phyloP scores from a whole-genome alignment of 2,113 vertebrate species.

The Macheiramphus alcinus region DNA sequence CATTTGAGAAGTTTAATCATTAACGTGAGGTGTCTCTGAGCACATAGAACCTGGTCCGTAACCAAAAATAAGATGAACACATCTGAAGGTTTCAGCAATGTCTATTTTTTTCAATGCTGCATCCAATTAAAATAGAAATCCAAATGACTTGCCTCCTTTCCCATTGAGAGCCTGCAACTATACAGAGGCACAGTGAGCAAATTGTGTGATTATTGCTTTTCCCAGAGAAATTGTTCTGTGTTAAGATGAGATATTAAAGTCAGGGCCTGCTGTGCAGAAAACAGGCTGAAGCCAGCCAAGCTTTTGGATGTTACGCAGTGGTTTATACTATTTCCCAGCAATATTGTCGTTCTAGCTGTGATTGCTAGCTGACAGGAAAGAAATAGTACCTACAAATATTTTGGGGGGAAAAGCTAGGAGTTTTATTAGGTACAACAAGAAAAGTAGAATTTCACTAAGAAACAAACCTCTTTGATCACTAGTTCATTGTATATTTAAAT shows the following conservation, averaged over 20 bases:
- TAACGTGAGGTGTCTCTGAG: not conserved
- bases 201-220: slow-evolving; percentile 46
- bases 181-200: slow-evolving; percentile 12
- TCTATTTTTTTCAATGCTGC: not conserved
- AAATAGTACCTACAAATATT: not conserved
- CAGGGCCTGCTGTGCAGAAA: slow-evolving; percentile 58
- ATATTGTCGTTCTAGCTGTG: not conserved
- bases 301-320: slow-evolving; percentile 20
- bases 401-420: fast-evolving
- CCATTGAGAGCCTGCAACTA: not conserved
- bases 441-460: not conserved
- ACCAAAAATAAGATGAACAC: not conserved
- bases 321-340: not conserved
- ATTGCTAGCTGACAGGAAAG: not conserved
- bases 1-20: not conserved
- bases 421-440: not conserved
- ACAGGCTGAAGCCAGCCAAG: slow-evolving; percentile 30
- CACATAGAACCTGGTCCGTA: not conserved
- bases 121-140: slow-evolving; percentile 42
- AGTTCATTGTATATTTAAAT: not conserved
- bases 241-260: slow-evolving; percentile 56
- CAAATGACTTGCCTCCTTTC: not conserved
- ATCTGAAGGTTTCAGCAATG: not conserved
- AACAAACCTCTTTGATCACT: not conserved
- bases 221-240: slow-evolving; percentile 44